These are phyloP conservation scores for Microcaecilia unicolor DNA, from an alignment of 2,797 vertebrate genomes.

Conservation along the genomic window DNA sequence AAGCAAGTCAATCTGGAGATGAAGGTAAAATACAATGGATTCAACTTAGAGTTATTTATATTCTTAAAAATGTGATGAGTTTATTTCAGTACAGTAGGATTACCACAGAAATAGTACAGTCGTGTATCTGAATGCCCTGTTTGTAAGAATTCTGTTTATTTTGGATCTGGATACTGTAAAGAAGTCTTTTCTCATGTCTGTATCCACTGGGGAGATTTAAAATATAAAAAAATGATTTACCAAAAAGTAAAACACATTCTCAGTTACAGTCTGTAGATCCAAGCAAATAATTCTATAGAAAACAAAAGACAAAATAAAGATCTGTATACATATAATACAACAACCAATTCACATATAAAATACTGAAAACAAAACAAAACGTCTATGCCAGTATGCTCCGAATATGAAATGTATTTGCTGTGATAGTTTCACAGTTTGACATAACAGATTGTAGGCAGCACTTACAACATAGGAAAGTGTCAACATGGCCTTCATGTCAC, in stretches of 20 bases:
- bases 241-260: constrained; percentile 33
- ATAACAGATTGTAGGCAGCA: constrained; percentile 2
- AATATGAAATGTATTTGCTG: constrained; percentile 27
- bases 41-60: no score
- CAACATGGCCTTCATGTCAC: constrained; percentile 14
- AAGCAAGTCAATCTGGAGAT: no score
- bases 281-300: constrained; percentile 36
- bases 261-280: constrained; percentile 49
- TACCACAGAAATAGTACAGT: no score
- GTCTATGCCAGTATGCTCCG: constrained; percentile 18
- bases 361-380: constrained; percentile 16
- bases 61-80: no score
- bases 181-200: no score
- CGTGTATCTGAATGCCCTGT: no score
- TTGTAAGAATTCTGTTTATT: no score
- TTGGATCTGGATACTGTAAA: no score
- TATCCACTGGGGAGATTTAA: no score
- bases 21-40: no score
- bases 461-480: constrained; percentile 11
- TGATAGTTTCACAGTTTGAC: constrained; percentile 17
- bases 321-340: constrained; percentile 21
- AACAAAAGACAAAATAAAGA: constrained; percentile 41
- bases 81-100: no score
- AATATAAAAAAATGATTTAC: no score
- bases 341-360: constrained; percentile 46